A percentile compares a stretch with the other conserved stretches of the same genome.
Evolutionary conservation across 2,113 vertebrate species (phyloP).

Genomic region (Amazona guildingii): DNA sequence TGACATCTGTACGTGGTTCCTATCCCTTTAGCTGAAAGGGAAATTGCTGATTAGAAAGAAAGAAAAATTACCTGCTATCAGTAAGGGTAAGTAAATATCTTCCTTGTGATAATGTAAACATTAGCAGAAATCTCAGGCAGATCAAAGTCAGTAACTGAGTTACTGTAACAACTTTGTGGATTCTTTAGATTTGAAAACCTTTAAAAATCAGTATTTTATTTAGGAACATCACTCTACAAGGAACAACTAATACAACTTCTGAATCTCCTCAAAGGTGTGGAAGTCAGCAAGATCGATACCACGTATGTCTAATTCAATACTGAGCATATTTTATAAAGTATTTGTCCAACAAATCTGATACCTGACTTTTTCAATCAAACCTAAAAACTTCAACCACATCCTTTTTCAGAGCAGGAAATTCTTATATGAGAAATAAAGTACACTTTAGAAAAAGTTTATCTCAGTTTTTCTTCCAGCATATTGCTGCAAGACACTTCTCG

Average conservation of each 20-base stretch:
- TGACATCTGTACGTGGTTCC: not conserved
- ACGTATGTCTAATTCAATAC: not conserved
- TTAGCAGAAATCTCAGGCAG: not conserved
- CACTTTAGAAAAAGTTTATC: not conserved
- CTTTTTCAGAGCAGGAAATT: not conserved
- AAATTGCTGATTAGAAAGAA: not conserved
- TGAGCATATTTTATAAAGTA: rapidly evolving
- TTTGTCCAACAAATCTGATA: not conserved
- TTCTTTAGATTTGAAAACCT: not conserved
- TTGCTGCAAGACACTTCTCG: not conserved
- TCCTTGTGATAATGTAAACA: not conserved
- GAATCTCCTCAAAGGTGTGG: not conserved
- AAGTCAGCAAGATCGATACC: not conserved
- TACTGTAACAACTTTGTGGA: rapidly evolving
- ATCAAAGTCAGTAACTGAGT: not conserved
- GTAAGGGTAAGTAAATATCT: not conserved
- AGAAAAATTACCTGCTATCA: not conserved
- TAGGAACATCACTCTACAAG: not conserved
- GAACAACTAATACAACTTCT: not conserved
- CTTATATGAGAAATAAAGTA: not conserved
- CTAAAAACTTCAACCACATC: not conserved
- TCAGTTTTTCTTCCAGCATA: not conserved
- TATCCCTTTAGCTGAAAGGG: not conserved
- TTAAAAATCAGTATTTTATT: not conserved
- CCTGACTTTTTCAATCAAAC: not conserved